A percentile compares a stretch with the other conserved stretches of the same genome.
Conservation (phyloP, 2,113 vertebrate species). For the Glareola pratincola region DNA sequence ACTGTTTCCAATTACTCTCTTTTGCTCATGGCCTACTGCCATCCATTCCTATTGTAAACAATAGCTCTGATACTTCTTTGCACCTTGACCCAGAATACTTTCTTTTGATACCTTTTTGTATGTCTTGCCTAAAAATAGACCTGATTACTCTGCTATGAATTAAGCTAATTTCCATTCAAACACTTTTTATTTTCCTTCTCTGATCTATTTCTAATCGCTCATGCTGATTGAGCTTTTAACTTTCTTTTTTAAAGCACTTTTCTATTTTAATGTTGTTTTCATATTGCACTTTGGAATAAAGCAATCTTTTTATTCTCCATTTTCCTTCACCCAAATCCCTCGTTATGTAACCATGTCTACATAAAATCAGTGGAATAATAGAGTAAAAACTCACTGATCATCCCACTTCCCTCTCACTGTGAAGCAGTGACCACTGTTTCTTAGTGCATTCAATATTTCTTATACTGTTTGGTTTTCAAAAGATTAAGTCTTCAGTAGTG, state of each 20-base stretch:
- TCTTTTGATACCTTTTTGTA: not conserved
- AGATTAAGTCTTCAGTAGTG: not conserved
- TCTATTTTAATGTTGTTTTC: not conserved
- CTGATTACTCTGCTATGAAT: not conserved
- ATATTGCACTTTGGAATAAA: not conserved
- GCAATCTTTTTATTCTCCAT: not conserved
- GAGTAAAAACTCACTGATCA: not conserved
- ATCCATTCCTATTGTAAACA: not conserved
- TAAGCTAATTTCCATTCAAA: not conserved
- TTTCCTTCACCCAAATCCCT: not conserved
- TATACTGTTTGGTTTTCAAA: not conserved
- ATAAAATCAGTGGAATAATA: not conserved
- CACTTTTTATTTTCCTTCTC: not conserved
- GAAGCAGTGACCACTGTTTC: not conserved
- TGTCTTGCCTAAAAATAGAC: not conserved
- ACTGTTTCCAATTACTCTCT: not conserved
- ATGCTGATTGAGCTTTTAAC: not conserved
- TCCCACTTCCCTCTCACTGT: not conserved
- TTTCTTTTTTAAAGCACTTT: not conserved
- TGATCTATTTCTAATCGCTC: not conserved
- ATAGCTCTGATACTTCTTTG: not conserved
- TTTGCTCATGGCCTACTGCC: not conserved
- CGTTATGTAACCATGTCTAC: not conserved
- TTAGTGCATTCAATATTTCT: not conserved
- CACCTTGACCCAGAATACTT: not conserved